Conservation (phyloP, 2,797 vertebrate species). For the Parauchenoglanis punctatus region DNA sequence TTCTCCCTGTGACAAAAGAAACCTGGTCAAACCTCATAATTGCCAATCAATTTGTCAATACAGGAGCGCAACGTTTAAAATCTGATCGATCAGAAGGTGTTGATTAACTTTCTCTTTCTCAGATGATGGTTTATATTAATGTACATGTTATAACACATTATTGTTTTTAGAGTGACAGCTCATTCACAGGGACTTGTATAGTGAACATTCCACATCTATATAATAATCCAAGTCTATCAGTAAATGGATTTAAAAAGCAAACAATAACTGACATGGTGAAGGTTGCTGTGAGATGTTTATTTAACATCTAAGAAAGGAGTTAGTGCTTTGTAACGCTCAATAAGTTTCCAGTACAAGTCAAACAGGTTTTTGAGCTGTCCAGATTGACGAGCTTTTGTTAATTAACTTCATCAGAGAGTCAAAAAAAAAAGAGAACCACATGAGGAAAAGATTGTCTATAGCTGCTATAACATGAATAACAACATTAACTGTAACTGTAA, state of each 20-base stretch:
- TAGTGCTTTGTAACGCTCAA: neutral
- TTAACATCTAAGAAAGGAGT: neutral
- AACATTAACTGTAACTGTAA: neutral
- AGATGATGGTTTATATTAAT: neutral
- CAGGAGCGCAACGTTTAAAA: neutral
- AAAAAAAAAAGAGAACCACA: neutral
- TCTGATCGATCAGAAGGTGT: neutral
- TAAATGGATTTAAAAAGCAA: neutral
- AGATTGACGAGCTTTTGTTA: neutral
- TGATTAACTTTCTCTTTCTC: neutral
- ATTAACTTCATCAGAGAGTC: neutral
- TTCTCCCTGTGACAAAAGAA: constrained; percentile 79
- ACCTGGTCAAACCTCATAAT: neutral
- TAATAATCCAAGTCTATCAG: neutral
- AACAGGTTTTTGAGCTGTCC: neutral
- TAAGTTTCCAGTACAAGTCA: neutral
- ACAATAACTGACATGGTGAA: neutral
- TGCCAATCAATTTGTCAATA: neutral
- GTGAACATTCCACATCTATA: neutral
- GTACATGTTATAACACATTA: neutral
- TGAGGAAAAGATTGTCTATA: neutral
- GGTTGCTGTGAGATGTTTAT: neutral
- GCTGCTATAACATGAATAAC: neutral
- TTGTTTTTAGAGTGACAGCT: neutral
- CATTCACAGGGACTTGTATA: neutral